Evolutionary conservation across 1,140 invertebrate genomes (phyloP), one percentile per base, ranked within the genome.

Genomic region (Drosophila gunungcola): DNA sequence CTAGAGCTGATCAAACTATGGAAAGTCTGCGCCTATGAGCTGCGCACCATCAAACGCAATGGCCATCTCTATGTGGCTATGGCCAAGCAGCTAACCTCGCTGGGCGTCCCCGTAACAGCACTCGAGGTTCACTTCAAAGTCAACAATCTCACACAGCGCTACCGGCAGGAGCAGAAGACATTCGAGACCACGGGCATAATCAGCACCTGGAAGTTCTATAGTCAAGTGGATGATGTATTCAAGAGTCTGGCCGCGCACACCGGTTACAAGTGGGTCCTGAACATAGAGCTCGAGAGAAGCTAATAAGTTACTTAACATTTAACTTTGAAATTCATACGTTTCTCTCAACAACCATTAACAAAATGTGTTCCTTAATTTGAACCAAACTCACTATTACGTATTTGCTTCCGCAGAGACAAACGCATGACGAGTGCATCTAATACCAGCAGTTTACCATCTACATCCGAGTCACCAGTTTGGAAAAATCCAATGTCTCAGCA

Each of bases 401-500:
- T 16, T 5, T 29, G 3, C 10, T 11, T 58, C 25, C 5, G 10
- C 68, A 92, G 91, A 91, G 91, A 92, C 74, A 92, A 92, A 86
- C 88, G 91, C 75, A 91, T 92, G 91, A 91, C 85, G 57, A 90
- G 88, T 54, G 70, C 90, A 53, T 91, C 90, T 53, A 92, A 90
- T 77, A 89, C 91, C 9, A 91, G 90, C 68, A 92, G 81, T 13
- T 78, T 91, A 91, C 90, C 90, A 49, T 91, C 90, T 32, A 89
- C 91, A 86, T 89, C 91, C 63, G 91, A 92, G 70, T 92, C 91
- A 73, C 88, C 91, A 80, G 91, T 92, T 63, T 92, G 91, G 91
- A 92, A 92, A 75, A 92, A 92, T 92, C 88, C 89, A 92, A 92
- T 92, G 91, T 91, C 91, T 83, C 90, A 92, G 45, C 91, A 91